Percentiles rank a stretch among this genome's conserved stretches.
These are phyloP conservation scores for Pyrrhura leucotis DNA, from an alignment of 2,797 vertebrate genomes.

Conservation along the genomic window DNA sequence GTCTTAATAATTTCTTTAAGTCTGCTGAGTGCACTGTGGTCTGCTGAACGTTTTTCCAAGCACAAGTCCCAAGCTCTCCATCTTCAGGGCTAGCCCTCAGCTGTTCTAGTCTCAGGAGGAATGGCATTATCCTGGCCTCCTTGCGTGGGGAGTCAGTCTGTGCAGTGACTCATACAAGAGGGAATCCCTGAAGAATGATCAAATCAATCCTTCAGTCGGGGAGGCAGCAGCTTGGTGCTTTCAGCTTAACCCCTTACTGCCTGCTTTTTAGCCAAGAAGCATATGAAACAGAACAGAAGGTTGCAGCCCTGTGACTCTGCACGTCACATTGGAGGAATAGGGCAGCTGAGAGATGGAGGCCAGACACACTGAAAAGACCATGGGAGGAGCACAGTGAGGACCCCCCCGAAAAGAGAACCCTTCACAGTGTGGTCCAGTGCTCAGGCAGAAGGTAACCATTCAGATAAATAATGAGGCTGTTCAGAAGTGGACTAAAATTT, in stretches of 20 bases:
- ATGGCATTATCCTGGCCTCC: constrained; percentile 72
- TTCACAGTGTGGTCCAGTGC: neutral
- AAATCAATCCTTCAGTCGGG: constrained; percentile 64
- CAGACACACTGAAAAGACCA: neutral
- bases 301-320: neutral
- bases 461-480: neutral
- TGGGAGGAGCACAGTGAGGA: fast-evolving
- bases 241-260: constrained; percentile 59
- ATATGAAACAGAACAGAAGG: neutral
- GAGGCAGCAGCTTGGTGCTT: constrained; percentile 12
- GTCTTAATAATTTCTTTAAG: constrained; percentile 1
- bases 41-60: constrained; percentile 39
- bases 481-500: neutral
- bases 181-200: constrained; percentile 87
- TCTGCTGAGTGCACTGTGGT: neutral
- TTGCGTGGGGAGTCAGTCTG: constrained; percentile 63
- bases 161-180: constrained; percentile 84
- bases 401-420: neutral
- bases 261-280: neutral
- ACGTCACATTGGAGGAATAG: neutral
- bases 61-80: neutral
- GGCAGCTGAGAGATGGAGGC: neutral
- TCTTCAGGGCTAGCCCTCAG: constrained; percentile 69
- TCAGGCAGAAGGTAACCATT: neutral
- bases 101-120: constrained; percentile 71